phyloP scores from a whole-genome alignment of 2,113 vertebrate species.

The Epinephelus lanceolatus region DNA sequence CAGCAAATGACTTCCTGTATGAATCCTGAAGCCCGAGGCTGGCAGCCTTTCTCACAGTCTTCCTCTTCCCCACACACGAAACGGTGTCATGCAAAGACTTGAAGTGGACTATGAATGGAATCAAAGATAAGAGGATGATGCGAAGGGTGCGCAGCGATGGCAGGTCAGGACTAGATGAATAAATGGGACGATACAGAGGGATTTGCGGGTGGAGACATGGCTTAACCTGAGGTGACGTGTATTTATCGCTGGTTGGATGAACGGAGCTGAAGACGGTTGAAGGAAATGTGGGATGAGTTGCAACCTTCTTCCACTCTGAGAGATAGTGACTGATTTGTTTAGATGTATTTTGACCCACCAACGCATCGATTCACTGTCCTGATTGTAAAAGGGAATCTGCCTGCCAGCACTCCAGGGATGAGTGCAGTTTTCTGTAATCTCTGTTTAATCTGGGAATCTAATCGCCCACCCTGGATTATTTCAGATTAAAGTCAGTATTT shows the following conservation, averaged over 20 bases:
- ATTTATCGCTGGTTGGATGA: conserved; percentile 9
- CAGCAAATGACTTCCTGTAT: background rate
- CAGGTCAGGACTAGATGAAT: conserved; percentile 15
- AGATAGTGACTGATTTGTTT: background rate
- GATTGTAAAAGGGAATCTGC: conserved; percentile 2
- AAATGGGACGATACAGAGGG: background rate
- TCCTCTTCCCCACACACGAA: background rate
- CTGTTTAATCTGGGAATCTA: conserved; percentile 60
- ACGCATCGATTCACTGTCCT: background rate
- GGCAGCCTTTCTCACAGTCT: background rate
- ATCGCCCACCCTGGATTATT: conserved; percentile 61
- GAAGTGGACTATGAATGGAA: background rate
- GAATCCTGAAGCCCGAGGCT: background rate
- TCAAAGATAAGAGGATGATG: conserved; percentile 6
- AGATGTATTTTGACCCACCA: background rate
- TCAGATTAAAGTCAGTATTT: conserved; percentile 67
- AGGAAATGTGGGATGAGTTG: background rate
- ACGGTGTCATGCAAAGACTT: background rate
- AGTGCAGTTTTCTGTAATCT: conserved; percentile 67
- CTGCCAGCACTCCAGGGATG: conserved; percentile 17
- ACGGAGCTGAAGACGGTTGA: background rate
- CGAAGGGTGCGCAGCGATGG: background rate
- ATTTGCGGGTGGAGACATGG: conserved; percentile 2
- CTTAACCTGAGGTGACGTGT: conserved; percentile 30
- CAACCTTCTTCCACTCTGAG: background rate